These are phyloP conservation scores for Nezara viridula DNA, from an alignment of 2,888 invertebrate genomes.

Conservation along the genomic window DNA sequence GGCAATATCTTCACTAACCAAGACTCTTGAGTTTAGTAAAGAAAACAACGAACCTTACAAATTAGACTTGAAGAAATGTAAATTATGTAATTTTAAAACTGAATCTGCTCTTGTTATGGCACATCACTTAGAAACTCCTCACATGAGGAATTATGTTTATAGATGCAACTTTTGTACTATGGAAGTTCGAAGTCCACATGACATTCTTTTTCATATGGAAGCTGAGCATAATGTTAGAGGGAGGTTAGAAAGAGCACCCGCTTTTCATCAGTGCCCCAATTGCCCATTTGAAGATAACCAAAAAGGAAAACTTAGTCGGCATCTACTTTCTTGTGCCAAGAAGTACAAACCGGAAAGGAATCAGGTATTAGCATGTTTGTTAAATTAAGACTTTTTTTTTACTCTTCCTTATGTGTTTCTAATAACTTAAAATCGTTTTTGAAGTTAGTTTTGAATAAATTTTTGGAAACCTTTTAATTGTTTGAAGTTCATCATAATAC, in stretches of 20 bases:
- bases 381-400: not conserved
- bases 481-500: not conserved
- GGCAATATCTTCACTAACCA: conserved; percentile 85
- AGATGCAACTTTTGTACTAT: conserved; percentile 86
- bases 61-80: conserved; percentile 84
- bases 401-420: not conserved
- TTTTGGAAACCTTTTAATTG: not conserved
- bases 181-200: conserved; percentile 87
- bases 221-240: conserved; percentile 88
- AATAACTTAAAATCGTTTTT: not conserved
- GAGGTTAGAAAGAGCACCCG: conserved; percentile 85
- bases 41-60: conserved; percentile 86
- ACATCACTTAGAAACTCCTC: conserved; percentile 91
- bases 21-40: conserved; percentile 88
- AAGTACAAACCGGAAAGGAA: conserved; percentile 91
- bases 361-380: conserved; percentile 69
- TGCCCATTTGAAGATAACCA: conserved; percentile 96
- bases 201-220: conserved; percentile 93
- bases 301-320: conserved; percentile 90
- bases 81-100: conserved; percentile 90
- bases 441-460: not conserved
- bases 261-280: conserved; percentile 92
- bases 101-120: conserved; percentile 87
- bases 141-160: conserved; percentile 85
- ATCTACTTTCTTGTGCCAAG: conserved; percentile 88